phyloP scores from a whole-genome alignment of 2,113 vertebrate genomes.

The Anhinga rufa region DNA sequence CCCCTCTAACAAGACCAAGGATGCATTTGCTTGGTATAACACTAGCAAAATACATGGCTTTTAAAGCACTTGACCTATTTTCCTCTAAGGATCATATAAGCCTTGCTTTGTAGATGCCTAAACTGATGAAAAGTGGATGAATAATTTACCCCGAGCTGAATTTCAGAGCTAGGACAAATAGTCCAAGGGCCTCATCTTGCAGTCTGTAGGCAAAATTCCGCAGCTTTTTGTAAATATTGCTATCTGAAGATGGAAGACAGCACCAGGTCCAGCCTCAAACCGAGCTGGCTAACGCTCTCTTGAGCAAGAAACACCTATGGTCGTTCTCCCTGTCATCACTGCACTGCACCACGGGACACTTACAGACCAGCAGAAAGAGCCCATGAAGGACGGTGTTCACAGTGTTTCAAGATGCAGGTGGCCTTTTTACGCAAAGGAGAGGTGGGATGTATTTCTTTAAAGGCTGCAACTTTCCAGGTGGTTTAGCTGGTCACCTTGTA shows the following conservation, averaged over 20 bases:
- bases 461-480: background rate
- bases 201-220: background rate
- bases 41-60: background rate
- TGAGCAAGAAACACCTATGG: background rate
- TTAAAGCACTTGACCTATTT: background rate
- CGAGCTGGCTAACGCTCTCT: background rate
- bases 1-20: background rate
- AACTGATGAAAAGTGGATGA: background rate
- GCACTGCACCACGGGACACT: background rate
- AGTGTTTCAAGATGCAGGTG: no score
- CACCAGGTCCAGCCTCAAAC: background rate
- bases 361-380: background rate
- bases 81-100: background rate
- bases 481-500: background rate
- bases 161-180: background rate
- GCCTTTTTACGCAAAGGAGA: background rate
- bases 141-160: background rate
- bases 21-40: background rate
- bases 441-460: background rate
- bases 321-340: background rate
- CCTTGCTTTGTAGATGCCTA: background rate
- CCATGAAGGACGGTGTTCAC: accelerated
- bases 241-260: background rate
- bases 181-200: background rate
- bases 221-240: background rate